Percentiles rank a stretch among this genome's conserved stretches.
phyloP scores from a whole-genome alignment of 2,888 invertebrate species.

The Ypsolopha sequella region DNA sequence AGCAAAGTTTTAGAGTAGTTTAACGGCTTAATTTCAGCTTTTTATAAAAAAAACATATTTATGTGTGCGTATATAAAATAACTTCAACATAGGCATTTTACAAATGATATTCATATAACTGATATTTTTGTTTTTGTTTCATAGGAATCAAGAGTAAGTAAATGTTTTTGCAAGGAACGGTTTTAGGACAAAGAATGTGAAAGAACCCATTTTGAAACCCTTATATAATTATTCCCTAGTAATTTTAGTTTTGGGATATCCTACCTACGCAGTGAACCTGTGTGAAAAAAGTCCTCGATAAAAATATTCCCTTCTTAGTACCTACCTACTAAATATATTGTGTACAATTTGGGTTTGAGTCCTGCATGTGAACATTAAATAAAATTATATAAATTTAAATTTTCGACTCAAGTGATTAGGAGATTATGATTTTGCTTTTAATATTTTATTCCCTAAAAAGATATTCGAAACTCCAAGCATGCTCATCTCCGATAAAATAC shows the following conservation, averaged over 20 bases:
- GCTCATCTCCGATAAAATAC: no score
- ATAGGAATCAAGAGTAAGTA: constrained; percentile 72
- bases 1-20: not conserved
- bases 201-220: constrained; percentile 27
- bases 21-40: not conserved
- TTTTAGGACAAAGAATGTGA: constrained; percentile 39
- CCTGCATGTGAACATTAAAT: not conserved
- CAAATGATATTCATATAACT: not conserved
- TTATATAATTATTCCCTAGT: not conserved
- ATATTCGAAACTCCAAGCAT: no score
- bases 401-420: no score
- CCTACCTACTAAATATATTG: not conserved
- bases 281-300: not conserved
- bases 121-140: constrained; percentile 55
- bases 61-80: not conserved
- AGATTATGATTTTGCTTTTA: no score
- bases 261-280: not conserved
- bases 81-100: not conserved
- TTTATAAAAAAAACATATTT: not conserved
- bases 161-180: constrained; percentile 22
- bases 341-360: not conserved
- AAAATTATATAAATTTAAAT: not conserved
- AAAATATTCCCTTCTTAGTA: not conserved
- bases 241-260: not conserved
- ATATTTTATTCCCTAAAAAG: no score